A percentile compares a stretch with the other conserved stretches of the same genome.
Evolutionary conservation across 2,888 invertebrate genomes (phyloP).

Genomic region (Rhyacophila evoluta): DNA sequence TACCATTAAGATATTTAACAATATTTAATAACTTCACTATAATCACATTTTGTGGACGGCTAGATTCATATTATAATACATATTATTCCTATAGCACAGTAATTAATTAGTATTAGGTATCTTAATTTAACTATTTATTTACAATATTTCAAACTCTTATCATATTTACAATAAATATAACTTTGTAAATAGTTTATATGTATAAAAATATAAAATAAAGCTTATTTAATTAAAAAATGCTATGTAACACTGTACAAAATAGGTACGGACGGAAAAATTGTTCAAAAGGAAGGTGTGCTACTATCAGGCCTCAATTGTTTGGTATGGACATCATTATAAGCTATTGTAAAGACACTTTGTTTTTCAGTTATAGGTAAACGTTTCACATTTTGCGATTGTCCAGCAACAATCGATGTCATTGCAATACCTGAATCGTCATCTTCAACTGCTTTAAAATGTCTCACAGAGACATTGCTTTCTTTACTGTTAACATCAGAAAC

Average conservation of each 20-base stretch:
- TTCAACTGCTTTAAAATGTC: slow-evolving; percentile 61
- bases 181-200: slow-evolving; percentile 31
- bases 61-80: slow-evolving; percentile 31
- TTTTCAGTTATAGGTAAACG: slow-evolving; percentile 83
- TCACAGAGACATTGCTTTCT: slow-evolving; percentile 51
- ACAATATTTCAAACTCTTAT: slow-evolving; percentile 31
- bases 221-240: slow-evolving; percentile 38
- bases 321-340: slow-evolving; percentile 91
- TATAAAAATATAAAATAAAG: slow-evolving; percentile 53
- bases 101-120: neutral
- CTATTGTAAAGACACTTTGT: slow-evolving; percentile 93
- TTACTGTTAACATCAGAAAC: slow-evolving; percentile 59
- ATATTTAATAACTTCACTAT: slow-evolving; percentile 22
- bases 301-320: slow-evolving; percentile 85
- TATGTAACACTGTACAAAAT: slow-evolving; percentile 40
- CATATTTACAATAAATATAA: slow-evolving; percentile 33
- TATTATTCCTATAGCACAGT: slow-evolving; percentile 23
- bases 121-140: slow-evolving; percentile 5
- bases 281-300: slow-evolving; percentile 76
- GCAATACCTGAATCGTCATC: slow-evolving; percentile 86
- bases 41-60: slow-evolving; percentile 47
- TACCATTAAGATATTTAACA: slow-evolving; percentile 7
- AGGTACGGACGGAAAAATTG: slow-evolving; percentile 11
- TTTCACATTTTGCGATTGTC: slow-evolving; percentile 71
- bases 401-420: slow-evolving; percentile 71